Evolutionary conservation across 2,113 vertebrate species (phyloP).

Genomic region (Microcebus griseorufus): DNA sequence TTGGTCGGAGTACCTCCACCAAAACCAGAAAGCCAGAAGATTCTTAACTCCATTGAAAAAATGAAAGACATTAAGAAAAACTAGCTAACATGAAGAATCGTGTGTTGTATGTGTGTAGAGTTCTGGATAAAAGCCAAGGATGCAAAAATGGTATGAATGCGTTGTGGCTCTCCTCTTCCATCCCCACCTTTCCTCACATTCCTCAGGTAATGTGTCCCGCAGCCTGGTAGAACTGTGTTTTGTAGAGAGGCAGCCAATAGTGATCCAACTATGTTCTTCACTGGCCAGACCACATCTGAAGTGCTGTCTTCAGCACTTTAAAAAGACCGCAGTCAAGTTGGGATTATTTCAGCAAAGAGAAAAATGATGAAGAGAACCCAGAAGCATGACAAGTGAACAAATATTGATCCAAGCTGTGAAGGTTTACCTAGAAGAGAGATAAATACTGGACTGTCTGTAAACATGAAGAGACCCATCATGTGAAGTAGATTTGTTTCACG

Average conservation of each 20-base stretch:
- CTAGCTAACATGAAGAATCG: not conserved
- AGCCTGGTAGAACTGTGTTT: not conserved
- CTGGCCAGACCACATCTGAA: not conserved
- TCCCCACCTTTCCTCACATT: accelerated
- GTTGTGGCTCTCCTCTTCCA: not conserved
- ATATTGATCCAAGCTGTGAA: not conserved
- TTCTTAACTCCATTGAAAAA: not conserved
- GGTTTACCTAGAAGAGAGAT: not conserved
- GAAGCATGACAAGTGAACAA: not conserved
- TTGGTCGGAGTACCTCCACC: not conserved
- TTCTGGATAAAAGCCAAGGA: not conserved
- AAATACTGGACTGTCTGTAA: not conserved
- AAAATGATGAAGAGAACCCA: not conserved
- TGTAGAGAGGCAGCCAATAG: not conserved
- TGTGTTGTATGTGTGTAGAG: not conserved
- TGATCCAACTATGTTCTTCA: not conserved
- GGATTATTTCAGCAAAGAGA: conserved; percentile 2
- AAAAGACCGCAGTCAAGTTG: not conserved
- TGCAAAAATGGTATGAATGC: not conserved
- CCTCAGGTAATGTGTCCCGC: not conserved
- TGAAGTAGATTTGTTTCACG: conserved; percentile 16
- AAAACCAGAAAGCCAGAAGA: not conserved
- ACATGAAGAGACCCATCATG: not conserved
- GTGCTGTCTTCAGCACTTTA: not conserved
- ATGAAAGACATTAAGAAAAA: not conserved